Percentiles rank a stretch among this genome's conserved stretches.
Conservation (phyloP, 2,888 invertebrate species). For the Hydraecia micacea region DNA sequence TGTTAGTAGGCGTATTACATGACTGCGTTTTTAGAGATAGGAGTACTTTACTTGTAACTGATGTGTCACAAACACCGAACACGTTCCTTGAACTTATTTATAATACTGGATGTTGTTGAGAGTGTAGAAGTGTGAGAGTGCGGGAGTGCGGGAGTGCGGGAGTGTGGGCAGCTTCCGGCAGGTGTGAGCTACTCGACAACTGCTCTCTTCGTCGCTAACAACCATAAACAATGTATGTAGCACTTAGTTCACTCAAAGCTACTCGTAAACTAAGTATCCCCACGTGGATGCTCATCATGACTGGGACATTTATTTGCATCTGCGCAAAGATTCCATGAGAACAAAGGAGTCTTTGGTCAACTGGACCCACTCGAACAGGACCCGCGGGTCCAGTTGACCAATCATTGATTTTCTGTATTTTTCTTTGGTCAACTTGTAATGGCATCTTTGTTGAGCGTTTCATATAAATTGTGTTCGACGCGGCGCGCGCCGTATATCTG, state of each 20-base stretch:
- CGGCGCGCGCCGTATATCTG: neutral
- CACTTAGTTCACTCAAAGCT: neutral
- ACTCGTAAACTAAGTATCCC: neutral
- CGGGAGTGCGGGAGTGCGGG: neutral
- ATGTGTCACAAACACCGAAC: neutral
- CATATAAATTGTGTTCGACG: neutral
- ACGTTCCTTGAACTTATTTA: neutral
- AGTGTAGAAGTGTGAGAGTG: neutral
- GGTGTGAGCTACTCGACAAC: conserved; percentile 2
- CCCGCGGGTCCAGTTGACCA: too few relatives aligned
- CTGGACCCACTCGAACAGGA: too few relatives aligned
- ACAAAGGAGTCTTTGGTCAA: too few relatives aligned
- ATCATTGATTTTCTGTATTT: too few relatives aligned
- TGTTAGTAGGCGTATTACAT: neutral
- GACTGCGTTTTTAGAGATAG: neutral
- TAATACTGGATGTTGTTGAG: neutral
- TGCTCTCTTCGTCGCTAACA: neutral
- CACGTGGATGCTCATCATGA: neutral
- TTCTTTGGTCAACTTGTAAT: too few relatives aligned
- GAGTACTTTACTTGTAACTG: neutral
- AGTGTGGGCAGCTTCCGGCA: neutral
- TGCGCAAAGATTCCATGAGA: neutral
- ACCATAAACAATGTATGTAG: conserved; percentile 1
- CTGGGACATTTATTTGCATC: neutral
- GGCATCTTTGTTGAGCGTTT: neutral